A percentile compares a stretch with the other conserved stretches of the same genome.
Evolutionary conservation across 2,888 invertebrate genomes (phyloP).

Genomic region (Oscheius sp.): DNA sequence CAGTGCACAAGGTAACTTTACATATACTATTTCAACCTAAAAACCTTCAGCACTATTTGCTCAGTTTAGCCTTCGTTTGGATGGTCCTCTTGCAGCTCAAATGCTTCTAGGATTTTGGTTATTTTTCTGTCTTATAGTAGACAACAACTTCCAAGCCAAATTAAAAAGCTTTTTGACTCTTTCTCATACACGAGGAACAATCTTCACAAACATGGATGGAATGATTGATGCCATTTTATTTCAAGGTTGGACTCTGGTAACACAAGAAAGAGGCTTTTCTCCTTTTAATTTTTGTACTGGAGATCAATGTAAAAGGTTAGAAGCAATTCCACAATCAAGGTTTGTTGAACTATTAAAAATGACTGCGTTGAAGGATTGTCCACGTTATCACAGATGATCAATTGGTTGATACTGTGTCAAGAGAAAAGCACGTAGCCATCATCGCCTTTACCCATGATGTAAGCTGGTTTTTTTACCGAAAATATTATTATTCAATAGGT

Average conservation of each 20-base stretch:
- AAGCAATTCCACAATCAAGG: slow-evolving; percentile 6
- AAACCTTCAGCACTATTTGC: slow-evolving; percentile 19
- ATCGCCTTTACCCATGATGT: slow-evolving; percentile 40
- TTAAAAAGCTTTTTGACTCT: slow-evolving; percentile 46
- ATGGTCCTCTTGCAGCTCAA: slow-evolving; percentile 18
- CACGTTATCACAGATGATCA: slow-evolving; percentile 35
- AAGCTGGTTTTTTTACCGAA: not conserved
- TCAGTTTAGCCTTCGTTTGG: slow-evolving; percentile 13
- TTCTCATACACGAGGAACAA: slow-evolving; percentile 43
- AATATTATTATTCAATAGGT: not conserved
- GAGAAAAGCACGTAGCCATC: slow-evolving; percentile 37
- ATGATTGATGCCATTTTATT: slow-evolving; percentile 40
- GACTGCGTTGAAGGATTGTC: not conserved
- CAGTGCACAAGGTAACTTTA: slow-evolving; percentile 1
- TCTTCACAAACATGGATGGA: slow-evolving; percentile 43
- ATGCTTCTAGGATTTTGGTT: slow-evolving; percentile 23
- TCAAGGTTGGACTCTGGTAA: slow-evolving; percentile 40
- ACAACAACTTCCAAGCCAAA: slow-evolving; percentile 30
- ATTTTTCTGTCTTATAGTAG: slow-evolving; percentile 25
- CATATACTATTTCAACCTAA: not conserved
- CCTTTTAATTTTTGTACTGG: slow-evolving; percentile 39
- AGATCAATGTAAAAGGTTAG: slow-evolving; percentile 37
- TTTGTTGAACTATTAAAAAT: not conserved
- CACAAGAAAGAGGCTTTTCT: slow-evolving; percentile 46
- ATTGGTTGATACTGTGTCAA: slow-evolving; percentile 14